A percentile compares a stretch with the other conserved stretches of the same genome.
These are phyloP conservation scores for Chelmon rostratus DNA, from an alignment of 2,797 vertebrate genomes.

Conservation along the genomic window DNA sequence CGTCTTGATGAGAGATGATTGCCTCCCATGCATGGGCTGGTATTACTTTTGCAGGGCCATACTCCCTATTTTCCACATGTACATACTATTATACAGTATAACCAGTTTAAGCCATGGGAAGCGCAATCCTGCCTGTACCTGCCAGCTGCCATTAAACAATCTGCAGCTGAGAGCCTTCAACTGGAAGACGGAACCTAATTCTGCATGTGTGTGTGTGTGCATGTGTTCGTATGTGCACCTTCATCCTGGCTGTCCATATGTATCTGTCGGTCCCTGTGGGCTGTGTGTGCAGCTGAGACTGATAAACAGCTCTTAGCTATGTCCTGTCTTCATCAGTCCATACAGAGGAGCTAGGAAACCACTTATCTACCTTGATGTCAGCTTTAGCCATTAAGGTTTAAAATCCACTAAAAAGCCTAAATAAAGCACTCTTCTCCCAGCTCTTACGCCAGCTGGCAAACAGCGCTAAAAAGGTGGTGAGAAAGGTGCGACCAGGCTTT, in stretches of 20 bases:
- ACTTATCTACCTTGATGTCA: constrained; percentile 56
- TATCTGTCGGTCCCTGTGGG: constrained; percentile 34
- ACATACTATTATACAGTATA: not conserved
- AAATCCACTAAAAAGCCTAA: constrained; percentile 63
- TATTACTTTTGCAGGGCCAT: constrained; percentile 18
- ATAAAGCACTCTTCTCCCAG: constrained; percentile 42
- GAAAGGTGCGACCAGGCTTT: constrained; percentile 35
- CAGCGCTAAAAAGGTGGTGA: constrained; percentile 37
- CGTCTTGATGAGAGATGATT: constrained; percentile 17
- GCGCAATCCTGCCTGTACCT: constrained; percentile 56
- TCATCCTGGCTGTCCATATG: constrained; percentile 39
- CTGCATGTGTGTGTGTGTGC: constrained; percentile 22
- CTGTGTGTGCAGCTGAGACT: constrained; percentile 42
- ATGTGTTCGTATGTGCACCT: not conserved
- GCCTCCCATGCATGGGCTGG: not conserved
- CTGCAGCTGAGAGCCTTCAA: constrained; percentile 47
- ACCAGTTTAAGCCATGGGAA: constrained; percentile 34
- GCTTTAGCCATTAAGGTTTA: constrained; percentile 67
- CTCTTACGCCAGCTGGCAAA: constrained; percentile 46
- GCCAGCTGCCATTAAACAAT: constrained; percentile 52
- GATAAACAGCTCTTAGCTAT: constrained; percentile 67
- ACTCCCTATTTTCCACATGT: constrained; percentile 8
- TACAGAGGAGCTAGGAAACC: constrained; percentile 69
- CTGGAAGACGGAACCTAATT: constrained; percentile 41
- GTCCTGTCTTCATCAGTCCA: constrained; percentile 58